Conservation (phyloP, 2,888 invertebrate species). For the Parnassius glacialis region DNA sequence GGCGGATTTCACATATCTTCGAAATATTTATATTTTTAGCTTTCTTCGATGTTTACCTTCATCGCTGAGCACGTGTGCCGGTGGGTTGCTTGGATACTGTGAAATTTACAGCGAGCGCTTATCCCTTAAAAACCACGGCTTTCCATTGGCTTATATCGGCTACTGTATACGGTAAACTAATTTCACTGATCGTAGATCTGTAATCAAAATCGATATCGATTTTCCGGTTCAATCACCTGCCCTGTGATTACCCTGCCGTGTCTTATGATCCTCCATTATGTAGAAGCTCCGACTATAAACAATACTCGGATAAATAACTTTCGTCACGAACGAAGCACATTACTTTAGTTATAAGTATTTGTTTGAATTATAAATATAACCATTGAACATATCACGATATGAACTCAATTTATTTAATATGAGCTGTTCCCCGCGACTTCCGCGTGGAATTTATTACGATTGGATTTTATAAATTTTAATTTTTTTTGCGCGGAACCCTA, state of each 20-base stretch:
- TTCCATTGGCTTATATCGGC: slow-evolving; percentile 36
- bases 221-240: slow-evolving; percentile 51
- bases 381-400: slow-evolving; percentile 54
- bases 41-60: too few relatives aligned
- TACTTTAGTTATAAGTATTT: background rate
- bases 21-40: too few relatives aligned
- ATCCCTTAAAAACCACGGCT: too few relatives aligned
- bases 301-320: slow-evolving; percentile 37
- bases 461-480: too few relatives aligned
- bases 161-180: slow-evolving; percentile 53
- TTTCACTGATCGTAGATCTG: slow-evolving; percentile 38
- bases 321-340: slow-evolving; percentile 44
- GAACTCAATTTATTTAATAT: slow-evolving; percentile 25
- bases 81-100: too few relatives aligned
- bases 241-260: slow-evolving; percentile 70
- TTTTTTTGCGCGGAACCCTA: too few relatives aligned
- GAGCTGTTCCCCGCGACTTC: background rate
- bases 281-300: slow-evolving; percentile 36
- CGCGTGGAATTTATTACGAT: too few relatives aligned
- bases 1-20: too few relatives aligned
- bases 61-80: too few relatives aligned
- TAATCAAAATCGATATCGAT: slow-evolving; percentile 49
- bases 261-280: slow-evolving; percentile 65
- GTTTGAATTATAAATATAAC: background rate
- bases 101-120: too few relatives aligned